These are phyloP conservation scores for Scaptomyza tumidula DNA, from an alignment of 2,888 invertebrate genomes.

Conservation along the genomic window DNA sequence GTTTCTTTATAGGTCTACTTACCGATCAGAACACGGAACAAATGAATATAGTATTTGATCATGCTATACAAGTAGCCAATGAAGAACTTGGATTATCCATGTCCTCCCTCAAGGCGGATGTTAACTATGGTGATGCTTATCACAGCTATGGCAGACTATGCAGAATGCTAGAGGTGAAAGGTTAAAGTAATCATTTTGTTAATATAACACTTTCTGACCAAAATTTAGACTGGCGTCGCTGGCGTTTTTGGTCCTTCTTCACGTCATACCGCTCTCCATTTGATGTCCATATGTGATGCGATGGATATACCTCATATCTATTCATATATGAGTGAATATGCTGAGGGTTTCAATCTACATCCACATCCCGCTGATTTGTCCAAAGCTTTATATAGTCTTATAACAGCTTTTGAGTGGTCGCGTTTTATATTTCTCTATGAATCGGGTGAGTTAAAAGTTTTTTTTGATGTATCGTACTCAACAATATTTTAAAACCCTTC, in stretches of 20 bases:
- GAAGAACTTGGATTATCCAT: constrained; percentile 62
- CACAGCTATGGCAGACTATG: constrained; percentile 86
- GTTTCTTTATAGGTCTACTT: constrained; percentile 73
- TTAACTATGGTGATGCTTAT: constrained; percentile 86
- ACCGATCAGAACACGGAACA: constrained; percentile 78
- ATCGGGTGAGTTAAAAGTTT: constrained; percentile 68
- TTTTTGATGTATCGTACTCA: not conserved
- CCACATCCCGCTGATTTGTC: constrained; percentile 89
- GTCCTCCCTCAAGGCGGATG: constrained; percentile 78
- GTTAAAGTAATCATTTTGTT: too few species aligned
- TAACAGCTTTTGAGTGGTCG: constrained; percentile 91
- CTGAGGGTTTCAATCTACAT: constrained; percentile 88
- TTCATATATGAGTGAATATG: constrained; percentile 89
- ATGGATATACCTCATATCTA: constrained; percentile 95
- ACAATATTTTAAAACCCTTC: not conserved
- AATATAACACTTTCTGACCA: not conserved
- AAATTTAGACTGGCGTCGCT: constrained; percentile 87
- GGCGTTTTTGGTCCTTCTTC: constrained; percentile 94
- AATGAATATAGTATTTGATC: constrained; percentile 81
- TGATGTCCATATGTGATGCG: constrained; percentile 92
- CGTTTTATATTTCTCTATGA: constrained; percentile 90
- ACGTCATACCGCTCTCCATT: constrained; percentile 88
- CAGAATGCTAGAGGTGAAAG: constrained; percentile 85
- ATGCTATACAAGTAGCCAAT: constrained; percentile 82
- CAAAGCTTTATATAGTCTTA: constrained; percentile 88